These are phyloP conservation scores for Agriopis aurantiaria DNA, from an alignment of 2,888 invertebrate genomes.

Conservation along the genomic window DNA sequence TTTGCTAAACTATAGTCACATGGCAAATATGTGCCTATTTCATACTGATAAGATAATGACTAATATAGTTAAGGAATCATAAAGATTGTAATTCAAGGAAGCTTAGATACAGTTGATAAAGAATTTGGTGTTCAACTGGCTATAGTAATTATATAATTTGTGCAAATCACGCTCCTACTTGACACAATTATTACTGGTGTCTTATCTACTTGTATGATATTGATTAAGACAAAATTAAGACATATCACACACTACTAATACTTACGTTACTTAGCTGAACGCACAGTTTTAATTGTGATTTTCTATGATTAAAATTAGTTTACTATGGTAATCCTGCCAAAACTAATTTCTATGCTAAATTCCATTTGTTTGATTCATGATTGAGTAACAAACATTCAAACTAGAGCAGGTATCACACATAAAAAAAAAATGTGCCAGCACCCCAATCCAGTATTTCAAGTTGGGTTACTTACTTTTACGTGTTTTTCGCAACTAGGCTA, in stretches of 20 bases:
- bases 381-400: background rate
- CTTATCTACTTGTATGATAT: conserved; percentile 17
- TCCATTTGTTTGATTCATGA: background rate
- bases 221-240: background rate
- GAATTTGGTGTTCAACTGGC: conserved; percentile 51
- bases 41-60: conserved; percentile 79
- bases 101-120: conserved; percentile 56
- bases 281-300: too few relatives aligned
- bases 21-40: conserved; percentile 66
- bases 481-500: too few relatives aligned
- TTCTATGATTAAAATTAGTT: too few relatives aligned
- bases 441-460: too few relatives aligned
- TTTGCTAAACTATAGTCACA: conserved; percentile 62
- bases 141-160: conserved; percentile 81
- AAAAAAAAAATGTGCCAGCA: too few relatives aligned
- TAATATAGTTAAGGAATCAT: conserved; percentile 74
- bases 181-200: conserved; percentile 37
- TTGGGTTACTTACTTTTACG: too few relatives aligned
- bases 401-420: too few relatives aligned
- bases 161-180: conserved; percentile 85
- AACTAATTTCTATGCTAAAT: background rate
- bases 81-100: conserved; percentile 75
- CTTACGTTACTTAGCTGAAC: too few relatives aligned
- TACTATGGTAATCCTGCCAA: background rate
- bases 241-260: background rate